Evolutionary conservation across 1,140 invertebrate genomes (phyloP), one percentile per base, ranked within the genome.

Genomic region (Anoplophora glabripennis): DNA sequence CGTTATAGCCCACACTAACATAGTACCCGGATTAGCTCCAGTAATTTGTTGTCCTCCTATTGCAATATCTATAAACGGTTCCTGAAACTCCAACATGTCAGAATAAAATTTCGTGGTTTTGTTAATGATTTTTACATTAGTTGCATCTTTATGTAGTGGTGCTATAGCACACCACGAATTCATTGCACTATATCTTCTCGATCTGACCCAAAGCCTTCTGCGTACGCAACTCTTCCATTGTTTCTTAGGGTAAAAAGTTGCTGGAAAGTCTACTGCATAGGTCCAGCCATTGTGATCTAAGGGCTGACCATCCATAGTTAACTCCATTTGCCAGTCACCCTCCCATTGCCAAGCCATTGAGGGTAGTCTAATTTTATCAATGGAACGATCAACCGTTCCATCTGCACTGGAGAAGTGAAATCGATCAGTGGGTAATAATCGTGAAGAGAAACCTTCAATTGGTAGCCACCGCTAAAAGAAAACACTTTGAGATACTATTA

Each of bases 331-430:
- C 94, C 94, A 97, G 64, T 93, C 90, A 3, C 88, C 93, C 95
- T 69, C 92, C 86, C 94, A 94, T 94, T 57, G 92, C 90, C 83
- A 93, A 86, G 92, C 89, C 83, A 93, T 88, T 0, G 92, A 94
- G 15, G 93, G 93, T 18, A 96, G 75, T 65, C 88, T 79, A 42
- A 96, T 91, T 69, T 85, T 86, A 66, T 92, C 87, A 57, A 91
- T 87, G 21, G 85, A 84, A 49, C 89, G 80, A 67, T 92, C 86
- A 47, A 83, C 80, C 17, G 84, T 83, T 3, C 94, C 94, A 82
- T 93, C 90, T 69, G 84, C 83, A 72, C 85, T 89, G 1, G 91
- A 93, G 79, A 90, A 94, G 68, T 86, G 85, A 70, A 86, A 89
- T 56, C 93, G 82, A 75, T 96, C 93, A 35, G 92, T 94, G 41